Percentiles rank a stretch among this genome's conserved stretches.
These are phyloP conservation scores for Synanthedon vespiformis DNA, from an alignment of 2,888 invertebrate species.

Conservation along the genomic window DNA sequence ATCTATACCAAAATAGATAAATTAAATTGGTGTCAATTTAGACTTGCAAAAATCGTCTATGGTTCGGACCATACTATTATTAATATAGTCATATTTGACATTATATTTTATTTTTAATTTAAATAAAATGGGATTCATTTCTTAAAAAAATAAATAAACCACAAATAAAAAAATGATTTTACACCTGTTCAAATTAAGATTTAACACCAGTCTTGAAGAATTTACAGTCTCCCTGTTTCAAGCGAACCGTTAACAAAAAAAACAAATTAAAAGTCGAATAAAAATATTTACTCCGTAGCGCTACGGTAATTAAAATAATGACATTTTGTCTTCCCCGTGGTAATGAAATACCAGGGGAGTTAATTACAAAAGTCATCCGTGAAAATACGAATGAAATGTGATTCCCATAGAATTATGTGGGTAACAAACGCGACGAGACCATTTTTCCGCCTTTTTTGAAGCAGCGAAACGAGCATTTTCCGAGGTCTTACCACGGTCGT, in stretches of 20 bases:
- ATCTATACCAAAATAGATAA: too few relatives aligned
- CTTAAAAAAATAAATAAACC: too few relatives aligned
- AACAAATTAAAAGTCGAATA: conserved; percentile 3
- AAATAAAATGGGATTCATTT: too few relatives aligned
- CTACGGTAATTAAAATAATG: conserved; percentile 9
- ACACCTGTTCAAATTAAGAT: conserved; percentile 5
- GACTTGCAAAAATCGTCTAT: too few relatives aligned
- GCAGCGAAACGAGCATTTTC: conserved; percentile 9
- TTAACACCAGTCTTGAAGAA: conserved; percentile 7
- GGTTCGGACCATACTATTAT: too few relatives aligned
- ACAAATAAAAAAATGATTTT: background rate
- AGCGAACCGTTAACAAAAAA: conserved; percentile 6
- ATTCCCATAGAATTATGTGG: conserved; percentile 27
- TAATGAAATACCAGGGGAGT: conserved; percentile 15
- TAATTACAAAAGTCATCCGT: conserved; percentile 15
- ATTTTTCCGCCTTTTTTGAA: conserved; percentile 26
- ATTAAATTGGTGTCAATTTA: too few relatives aligned
- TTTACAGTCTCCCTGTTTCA: conserved; percentile 10
- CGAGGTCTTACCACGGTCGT: conserved; percentile 20
- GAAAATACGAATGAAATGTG: conserved; percentile 10
- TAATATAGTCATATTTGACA: too few relatives aligned
- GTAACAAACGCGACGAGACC: conserved; percentile 17
- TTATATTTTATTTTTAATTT: too few relatives aligned
- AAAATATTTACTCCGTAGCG: background rate
- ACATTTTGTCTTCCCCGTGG: conserved; percentile 6